Conservation (phyloP, 2,888 invertebrate species). For the Rotaria macrura region DNA sequence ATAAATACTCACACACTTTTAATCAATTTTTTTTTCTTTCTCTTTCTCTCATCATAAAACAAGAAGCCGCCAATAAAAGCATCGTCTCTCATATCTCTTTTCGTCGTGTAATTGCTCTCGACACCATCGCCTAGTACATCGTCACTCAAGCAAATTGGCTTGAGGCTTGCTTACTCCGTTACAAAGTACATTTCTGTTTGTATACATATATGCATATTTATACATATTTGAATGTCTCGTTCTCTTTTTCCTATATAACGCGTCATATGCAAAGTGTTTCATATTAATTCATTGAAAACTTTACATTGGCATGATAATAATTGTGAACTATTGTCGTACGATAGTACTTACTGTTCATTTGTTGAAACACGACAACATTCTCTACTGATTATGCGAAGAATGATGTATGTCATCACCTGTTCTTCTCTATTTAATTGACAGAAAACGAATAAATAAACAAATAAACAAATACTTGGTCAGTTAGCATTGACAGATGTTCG, state of each 20-base stretch:
- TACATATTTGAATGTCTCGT: not conserved
- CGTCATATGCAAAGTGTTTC: not conserved
- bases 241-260: not conserved
- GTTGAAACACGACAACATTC: not conserved
- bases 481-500: not conserved
- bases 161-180: not conserved
- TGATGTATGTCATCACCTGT: not conserved
- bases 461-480: not conserved
- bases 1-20: not conserved
- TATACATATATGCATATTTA: not conserved
- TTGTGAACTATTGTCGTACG: not conserved
- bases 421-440: not conserved
- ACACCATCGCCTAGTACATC: not conserved
- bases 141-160: not conserved
- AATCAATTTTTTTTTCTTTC: not conserved
- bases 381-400: not conserved
- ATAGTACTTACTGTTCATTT: not conserved
- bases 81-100: not conserved
- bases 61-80: not conserved
- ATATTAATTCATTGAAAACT: not conserved
- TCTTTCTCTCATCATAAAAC: not conserved
- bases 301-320: not conserved
- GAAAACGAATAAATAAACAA: not conserved
- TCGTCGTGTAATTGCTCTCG: conserved; percentile 3
- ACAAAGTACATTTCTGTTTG: not conserved